These are phyloP conservation scores for Deroptyus accipitrinus DNA, from an alignment of 2,113 vertebrate genomes.

Conservation along the genomic window DNA sequence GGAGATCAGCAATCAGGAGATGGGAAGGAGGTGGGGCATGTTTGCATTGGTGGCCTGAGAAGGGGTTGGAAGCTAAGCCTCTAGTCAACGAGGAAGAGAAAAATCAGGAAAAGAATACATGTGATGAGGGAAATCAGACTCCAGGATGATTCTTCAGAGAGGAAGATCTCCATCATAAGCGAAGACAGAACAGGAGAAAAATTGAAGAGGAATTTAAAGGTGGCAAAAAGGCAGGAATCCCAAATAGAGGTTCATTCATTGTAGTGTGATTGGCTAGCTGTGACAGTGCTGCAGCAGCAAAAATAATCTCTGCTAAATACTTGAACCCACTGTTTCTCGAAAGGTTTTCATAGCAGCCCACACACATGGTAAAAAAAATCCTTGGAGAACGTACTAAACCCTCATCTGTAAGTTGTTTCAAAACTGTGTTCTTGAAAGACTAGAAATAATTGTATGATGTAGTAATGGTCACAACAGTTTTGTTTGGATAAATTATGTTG, in stretches of 20 bases:
- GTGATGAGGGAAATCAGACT: background rate
- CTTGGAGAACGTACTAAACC: background rate
- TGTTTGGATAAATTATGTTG: background rate
- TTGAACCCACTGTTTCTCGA: background rate
- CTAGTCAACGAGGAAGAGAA: background rate
- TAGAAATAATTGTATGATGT: background rate
- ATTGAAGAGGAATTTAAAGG: accelerated
- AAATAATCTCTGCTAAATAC: background rate
- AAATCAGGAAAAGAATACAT: background rate
- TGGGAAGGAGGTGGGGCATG: background rate
- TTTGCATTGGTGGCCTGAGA: background rate
- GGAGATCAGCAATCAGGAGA: background rate
- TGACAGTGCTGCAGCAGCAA: background rate
- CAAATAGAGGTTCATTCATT: background rate
- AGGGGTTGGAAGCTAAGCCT: background rate
- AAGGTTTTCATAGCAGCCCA: background rate
- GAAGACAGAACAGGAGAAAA: background rate
- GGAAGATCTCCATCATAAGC: background rate
- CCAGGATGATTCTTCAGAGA: background rate
- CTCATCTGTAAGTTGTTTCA: background rate
- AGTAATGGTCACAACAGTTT: background rate
- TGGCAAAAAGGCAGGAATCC: background rate
- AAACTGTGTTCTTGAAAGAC: background rate
- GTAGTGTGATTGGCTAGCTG: background rate
- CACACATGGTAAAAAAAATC: accelerated